These are phyloP conservation scores for Rhynchophorus ferrugineus DNA, from an alignment of 1,140 invertebrate genomes.

Conservation along the genomic window DNA sequence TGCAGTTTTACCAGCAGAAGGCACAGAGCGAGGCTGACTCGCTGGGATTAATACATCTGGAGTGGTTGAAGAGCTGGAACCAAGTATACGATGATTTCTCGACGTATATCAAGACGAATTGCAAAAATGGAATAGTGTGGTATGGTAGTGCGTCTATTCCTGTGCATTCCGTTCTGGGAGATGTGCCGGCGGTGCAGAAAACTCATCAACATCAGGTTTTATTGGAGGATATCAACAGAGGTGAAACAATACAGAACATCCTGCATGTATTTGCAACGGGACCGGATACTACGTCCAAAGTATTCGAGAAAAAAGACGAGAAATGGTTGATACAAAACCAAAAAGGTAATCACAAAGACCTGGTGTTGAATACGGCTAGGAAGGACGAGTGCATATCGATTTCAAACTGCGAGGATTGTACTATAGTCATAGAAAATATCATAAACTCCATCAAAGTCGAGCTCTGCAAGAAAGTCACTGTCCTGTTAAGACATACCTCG, in stretches of 20 bases:
- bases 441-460: conserved; percentile 8
- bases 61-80: conserved; percentile 13
- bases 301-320: conserved; percentile 10
- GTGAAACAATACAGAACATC: conserved; percentile 1
- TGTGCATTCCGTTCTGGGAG: conserved; percentile 5
- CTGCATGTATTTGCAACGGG: background rate
- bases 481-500: conserved; percentile 4
- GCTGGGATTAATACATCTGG: conserved; percentile 10
- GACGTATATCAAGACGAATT: conserved; percentile 15
- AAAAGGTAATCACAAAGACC: conserved; percentile 10
- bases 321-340: conserved; percentile 17
- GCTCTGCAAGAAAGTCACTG: conserved; percentile 9
- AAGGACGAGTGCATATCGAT: conserved; percentile 13
- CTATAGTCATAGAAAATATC: conserved; percentile 12
- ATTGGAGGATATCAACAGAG: conserved; percentile 5
- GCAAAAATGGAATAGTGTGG: conserved; percentile 13
- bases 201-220: conserved; percentile 1
- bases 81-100: conserved; percentile 18
- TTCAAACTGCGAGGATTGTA: conserved; percentile 13
- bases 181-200: conserved; percentile 2
- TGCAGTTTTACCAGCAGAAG: conserved; percentile 19
- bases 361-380: conserved; percentile 13
- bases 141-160: conserved; percentile 1
- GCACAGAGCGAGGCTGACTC: conserved; percentile 10
- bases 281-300: background rate